These are phyloP conservation scores for Nannobrachium achirus DNA, from an alignment of 2,113 vertebrate genomes.

Conservation along the genomic window DNA sequence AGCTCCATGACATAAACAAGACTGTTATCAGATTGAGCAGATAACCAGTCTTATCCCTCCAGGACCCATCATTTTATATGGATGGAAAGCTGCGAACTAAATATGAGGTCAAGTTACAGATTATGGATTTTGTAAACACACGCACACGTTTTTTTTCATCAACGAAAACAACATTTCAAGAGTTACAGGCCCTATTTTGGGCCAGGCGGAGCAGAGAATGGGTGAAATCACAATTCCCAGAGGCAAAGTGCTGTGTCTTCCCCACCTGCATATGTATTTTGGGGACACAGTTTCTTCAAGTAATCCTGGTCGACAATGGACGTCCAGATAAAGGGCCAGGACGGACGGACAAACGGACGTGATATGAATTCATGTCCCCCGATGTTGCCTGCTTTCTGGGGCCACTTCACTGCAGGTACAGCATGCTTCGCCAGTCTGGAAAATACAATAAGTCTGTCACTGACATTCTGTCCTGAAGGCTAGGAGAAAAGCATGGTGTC, in stretches of 20 bases:
- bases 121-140: not conserved
- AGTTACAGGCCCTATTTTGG: not conserved
- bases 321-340: too few relatives aligned
- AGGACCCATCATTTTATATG: slow-evolving; percentile 41
- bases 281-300: too few relatives aligned
- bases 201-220: not conserved
- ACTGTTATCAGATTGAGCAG: slow-evolving; percentile 45
- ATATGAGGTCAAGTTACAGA: not conserved
- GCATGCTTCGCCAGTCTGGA: too few relatives aligned
- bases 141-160: not conserved
- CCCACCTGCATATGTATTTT: too few relatives aligned
- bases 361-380: too few relatives aligned
- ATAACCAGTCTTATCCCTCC: slow-evolving; percentile 34
- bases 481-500: too few relatives aligned
- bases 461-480: too few relatives aligned
- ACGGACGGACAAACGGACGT: too few relatives aligned
- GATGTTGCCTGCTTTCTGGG: too few relatives aligned
- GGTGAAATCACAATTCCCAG: not conserved
- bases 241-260: not conserved
- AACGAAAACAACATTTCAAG: not conserved
- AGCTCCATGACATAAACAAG: slow-evolving; percentile 30
- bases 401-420: too few relatives aligned
- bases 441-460: too few relatives aligned
- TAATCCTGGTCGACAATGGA: too few relatives aligned
- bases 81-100: slow-evolving; percentile 14